phyloP scores from a whole-genome alignment of 2,888 invertebrate genomes.

The Spisula subtruncata region DNA sequence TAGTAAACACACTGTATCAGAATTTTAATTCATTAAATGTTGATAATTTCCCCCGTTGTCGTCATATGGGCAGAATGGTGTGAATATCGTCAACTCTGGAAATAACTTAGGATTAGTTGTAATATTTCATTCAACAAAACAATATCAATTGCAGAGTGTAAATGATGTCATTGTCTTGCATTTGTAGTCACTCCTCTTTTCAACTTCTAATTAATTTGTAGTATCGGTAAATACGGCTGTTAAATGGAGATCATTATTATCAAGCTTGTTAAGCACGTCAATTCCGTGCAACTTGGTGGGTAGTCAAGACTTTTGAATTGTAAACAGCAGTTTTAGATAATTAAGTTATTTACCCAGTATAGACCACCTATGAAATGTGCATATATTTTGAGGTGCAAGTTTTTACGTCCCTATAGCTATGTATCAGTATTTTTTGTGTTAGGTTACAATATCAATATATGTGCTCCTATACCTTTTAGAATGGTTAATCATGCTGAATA shows the following conservation, averaged over 20 bases:
- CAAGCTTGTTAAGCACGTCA: slow-evolving; percentile 21
- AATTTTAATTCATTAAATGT: no score
- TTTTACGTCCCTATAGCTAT: neutral
- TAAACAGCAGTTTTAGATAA: slow-evolving; percentile 23
- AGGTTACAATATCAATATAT: slow-evolving; percentile 17
- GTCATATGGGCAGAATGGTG: no score
- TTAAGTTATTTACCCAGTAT: neutral
- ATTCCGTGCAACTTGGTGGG: slow-evolving; percentile 6
- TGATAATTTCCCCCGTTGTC: no score
- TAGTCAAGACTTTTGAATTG: neutral
- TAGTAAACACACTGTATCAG: no score
- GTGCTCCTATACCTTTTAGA: slow-evolving; percentile 13
- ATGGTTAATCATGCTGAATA: neutral
- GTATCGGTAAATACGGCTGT: slow-evolving; percentile 6
- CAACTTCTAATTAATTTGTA: slow-evolving; percentile 13
- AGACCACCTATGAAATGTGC: neutral
- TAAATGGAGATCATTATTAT: slow-evolving; percentile 1
- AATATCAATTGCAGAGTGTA: neutral
- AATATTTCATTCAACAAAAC: neutral
- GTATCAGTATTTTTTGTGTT: neutral
- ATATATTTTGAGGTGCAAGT: neutral
- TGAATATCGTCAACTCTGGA: no score
- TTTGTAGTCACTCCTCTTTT: neutral
- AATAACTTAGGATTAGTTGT: neutral
- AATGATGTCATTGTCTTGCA: neutral